These are phyloP conservation scores for Lagopus leucura DNA, from an alignment of 2,113 vertebrate genomes.

Conservation along the genomic window DNA sequence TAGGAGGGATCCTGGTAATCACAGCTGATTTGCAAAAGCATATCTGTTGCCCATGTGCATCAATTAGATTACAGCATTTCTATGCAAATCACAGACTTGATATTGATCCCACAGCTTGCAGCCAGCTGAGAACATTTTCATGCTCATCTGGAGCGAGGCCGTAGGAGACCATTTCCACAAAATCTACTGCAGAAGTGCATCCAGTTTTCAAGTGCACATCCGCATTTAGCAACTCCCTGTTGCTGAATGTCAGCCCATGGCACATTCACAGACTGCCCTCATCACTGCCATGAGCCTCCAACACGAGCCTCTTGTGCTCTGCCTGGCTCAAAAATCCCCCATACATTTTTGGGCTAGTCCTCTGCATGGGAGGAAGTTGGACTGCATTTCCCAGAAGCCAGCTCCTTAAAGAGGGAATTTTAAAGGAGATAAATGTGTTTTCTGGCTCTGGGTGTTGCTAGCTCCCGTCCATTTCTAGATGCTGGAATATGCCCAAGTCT, in stretches of 20 bases:
- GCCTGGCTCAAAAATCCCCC: accelerated
- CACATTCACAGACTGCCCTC: neutral
- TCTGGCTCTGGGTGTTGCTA: neutral
- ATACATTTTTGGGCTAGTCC: neutral
- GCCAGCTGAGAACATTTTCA: neutral
- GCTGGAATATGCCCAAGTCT: neutral
- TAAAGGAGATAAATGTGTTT: neutral
- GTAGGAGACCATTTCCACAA: neutral
- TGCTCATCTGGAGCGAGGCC: neutral
- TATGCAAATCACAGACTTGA: conserved; percentile 45
- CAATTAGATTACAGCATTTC: conserved; percentile 38
- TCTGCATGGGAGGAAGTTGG: neutral
- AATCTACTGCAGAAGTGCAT: neutral
- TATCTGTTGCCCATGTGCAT: conserved; percentile 61
- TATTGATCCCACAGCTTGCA: neutral
- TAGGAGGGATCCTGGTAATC: conserved; percentile 53
- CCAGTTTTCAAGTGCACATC: neutral
- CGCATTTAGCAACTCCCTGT: neutral
- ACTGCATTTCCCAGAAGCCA: neutral
- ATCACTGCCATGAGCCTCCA: neutral
- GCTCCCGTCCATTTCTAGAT: neutral
- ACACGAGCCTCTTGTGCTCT: accelerated
- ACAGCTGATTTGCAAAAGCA: conserved; percentile 42
- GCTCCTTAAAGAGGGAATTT: neutral
- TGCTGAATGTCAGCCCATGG: neutral